Evolutionary conservation across 2,113 vertebrate species (phyloP).

Genomic region (Pyxicephalus adspersus): DNA sequence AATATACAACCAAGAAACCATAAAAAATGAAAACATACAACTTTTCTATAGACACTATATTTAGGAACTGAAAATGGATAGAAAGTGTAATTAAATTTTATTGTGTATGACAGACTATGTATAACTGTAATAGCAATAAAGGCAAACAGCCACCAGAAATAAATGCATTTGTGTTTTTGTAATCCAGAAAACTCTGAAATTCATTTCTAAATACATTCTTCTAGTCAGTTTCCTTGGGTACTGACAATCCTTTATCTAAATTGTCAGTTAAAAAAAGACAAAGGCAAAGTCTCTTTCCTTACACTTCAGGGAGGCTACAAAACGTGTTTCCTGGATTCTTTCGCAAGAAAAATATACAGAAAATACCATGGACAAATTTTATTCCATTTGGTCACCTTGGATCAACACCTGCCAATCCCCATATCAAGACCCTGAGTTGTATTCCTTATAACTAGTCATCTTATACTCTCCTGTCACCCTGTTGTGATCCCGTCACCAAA

Average conservation of each 20-base stretch:
- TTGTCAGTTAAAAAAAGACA: constrained; percentile 24
- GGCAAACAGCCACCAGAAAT: background rate
- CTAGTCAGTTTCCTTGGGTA: constrained; percentile 27
- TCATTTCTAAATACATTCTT: constrained; percentile 45
- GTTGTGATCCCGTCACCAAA: no score
- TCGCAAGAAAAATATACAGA: no score
- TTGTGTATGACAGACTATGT: constrained; percentile 46
- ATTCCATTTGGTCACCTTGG: no score
- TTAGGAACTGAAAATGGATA: constrained; percentile 18
- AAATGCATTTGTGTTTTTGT: constrained; percentile 26
- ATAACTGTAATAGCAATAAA: constrained; percentile 44
- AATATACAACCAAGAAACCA: constrained; percentile 31
- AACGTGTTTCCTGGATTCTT: no score
- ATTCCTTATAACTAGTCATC: no score
- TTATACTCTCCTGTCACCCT: no score
- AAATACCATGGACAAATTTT: no score
- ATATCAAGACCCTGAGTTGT: no score
- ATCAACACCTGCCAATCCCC: no score
- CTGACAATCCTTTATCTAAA: constrained; percentile 37
- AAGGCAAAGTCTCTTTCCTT: no score
- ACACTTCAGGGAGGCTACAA: no score
- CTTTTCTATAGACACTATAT: constrained; percentile 24
- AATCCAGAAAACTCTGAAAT: constrained; percentile 47
- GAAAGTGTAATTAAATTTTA: constrained; percentile 45
- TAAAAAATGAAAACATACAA: constrained; percentile 16